Evolutionary conservation across 2,113 vertebrate species (phyloP), one percentile per base, ranked within the genome.

Genomic region (Solea solea): DNA sequence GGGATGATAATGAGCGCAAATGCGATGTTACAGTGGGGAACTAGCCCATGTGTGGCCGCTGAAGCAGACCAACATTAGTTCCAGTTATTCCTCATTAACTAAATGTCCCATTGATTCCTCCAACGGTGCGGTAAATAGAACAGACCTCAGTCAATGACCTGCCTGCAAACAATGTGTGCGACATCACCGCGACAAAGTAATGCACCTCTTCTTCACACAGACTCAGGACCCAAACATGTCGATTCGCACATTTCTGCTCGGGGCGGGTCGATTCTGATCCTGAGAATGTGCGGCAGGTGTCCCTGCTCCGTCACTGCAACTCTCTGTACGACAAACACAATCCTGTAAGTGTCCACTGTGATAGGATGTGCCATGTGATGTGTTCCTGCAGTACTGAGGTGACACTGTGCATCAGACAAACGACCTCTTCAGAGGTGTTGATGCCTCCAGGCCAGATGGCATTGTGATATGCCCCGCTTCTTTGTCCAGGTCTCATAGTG

Each of bases 11-110:
- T 34, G 34, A 70, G 70, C 27, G 21, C 44, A 78, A 86, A 82
- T 75, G 79, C 68, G 81, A 87, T 75, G 69, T 76, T 78, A 54
- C 67, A 71, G 49, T 78, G 40, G 39, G 49, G 64, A 51, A 48
- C 25, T 53, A 53, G 68, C 59, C 54, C 61, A 64, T 58, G 70
- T 72, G 72, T 51, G 78, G 65, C 80, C 75, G 69, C 21, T 57
- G 77, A 16, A 76, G 84, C 86, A 74, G 59, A 39, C 42, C 21
- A 34, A 60, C 83, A 81, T 90, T 80, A 81, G 70, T 80, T 72
- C 62, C 65, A 72, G 82, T 88, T 85, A 82, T 77, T 87, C 87
- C 83, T 92, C 87, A 76, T 86, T 90, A 89, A 79, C 80, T 76
- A 44, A 76, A 69, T 79, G 68, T 89, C 72, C 76, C 84, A 88